Evolutionary conservation across 2,113 vertebrate genomes (phyloP).

Genomic region (Cyanistes caeruleus): DNA sequence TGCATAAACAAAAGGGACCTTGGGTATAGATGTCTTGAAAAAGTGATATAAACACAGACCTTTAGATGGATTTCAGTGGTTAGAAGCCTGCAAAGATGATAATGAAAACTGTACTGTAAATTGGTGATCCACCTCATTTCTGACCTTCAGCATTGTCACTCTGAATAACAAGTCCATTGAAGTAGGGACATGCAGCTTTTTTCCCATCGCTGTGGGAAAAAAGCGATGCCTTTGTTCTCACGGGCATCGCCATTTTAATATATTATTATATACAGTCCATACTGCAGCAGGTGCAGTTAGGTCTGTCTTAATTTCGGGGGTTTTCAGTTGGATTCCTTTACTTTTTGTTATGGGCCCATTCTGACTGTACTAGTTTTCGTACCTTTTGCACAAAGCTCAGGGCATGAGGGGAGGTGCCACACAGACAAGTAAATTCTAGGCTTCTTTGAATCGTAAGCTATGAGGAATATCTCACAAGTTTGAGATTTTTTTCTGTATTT

Average conservation of each 20-base stretch:
- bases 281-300: neutral
- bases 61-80: neutral
- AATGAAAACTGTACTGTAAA: neutral
- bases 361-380: neutral
- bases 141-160: neutral
- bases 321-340: neutral
- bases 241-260: neutral
- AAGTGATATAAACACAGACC: neutral
- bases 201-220: neutral
- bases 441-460: neutral
- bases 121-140: neutral
- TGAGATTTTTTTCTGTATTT: neutral
- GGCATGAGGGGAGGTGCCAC: neutral
- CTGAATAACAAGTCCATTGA: neutral
- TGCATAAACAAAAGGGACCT: neutral
- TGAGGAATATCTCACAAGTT: neutral
- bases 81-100: neutral
- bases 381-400: neutral
- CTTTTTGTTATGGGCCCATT: neutral
- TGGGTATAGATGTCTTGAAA: neutral
- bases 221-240: neutral
- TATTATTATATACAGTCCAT: neutral
- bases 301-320: neutral
- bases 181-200: neutral
- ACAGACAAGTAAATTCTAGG: neutral